phyloP scores from a whole-genome alignment of 2,888 invertebrate genomes.

The Lasius platythorax region DNA sequence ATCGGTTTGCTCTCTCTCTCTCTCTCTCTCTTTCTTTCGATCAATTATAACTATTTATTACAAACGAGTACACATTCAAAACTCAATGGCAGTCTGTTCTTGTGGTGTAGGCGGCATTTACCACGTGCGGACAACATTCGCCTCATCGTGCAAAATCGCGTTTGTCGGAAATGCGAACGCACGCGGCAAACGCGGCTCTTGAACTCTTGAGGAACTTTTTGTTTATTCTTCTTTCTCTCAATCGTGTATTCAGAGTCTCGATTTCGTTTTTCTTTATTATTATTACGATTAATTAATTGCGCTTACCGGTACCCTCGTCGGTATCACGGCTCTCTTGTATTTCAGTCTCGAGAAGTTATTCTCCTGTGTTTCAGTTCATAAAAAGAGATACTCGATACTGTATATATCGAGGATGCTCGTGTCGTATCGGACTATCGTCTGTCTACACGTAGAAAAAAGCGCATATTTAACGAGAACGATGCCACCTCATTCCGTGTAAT shows the following conservation, averaged over 20 bases:
- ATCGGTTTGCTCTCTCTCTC: neutral
- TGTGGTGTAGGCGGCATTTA: slow-evolving; percentile 70
- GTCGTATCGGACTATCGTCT: slow-evolving; percentile 33
- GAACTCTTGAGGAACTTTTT: slow-evolving; percentile 74
- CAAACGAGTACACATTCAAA: slow-evolving; percentile 72
- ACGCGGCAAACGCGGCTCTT: slow-evolving; percentile 69
- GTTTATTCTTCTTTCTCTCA: slow-evolving; percentile 49
- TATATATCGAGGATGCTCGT: slow-evolving; percentile 25
- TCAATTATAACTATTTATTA: slow-evolving; percentile 69
- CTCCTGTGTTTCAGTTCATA: slow-evolving; percentile 40
- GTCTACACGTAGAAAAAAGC: slow-evolving; percentile 52
- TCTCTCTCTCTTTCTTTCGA: slow-evolving; percentile 12
- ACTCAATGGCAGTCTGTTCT: slow-evolving; percentile 80
- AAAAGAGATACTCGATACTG: slow-evolving; percentile 36
- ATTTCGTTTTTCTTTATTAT: slow-evolving; percentile 21
- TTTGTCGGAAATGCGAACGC: slow-evolving; percentile 53
- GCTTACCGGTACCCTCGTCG: slow-evolving; percentile 32
- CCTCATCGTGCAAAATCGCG: slow-evolving; percentile 27
- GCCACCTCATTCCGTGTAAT: slow-evolving; percentile 18
- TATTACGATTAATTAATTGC: slow-evolving; percentile 39
- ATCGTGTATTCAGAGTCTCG: slow-evolving; percentile 14
- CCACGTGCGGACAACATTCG: slow-evolving; percentile 51
- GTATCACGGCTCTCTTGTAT: slow-evolving; percentile 40
- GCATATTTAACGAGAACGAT: slow-evolving; percentile 35
- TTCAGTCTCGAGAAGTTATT: slow-evolving; percentile 50